Conservation (phyloP, 2,888 invertebrate species). For the Sclerodermus sp. region DNA sequence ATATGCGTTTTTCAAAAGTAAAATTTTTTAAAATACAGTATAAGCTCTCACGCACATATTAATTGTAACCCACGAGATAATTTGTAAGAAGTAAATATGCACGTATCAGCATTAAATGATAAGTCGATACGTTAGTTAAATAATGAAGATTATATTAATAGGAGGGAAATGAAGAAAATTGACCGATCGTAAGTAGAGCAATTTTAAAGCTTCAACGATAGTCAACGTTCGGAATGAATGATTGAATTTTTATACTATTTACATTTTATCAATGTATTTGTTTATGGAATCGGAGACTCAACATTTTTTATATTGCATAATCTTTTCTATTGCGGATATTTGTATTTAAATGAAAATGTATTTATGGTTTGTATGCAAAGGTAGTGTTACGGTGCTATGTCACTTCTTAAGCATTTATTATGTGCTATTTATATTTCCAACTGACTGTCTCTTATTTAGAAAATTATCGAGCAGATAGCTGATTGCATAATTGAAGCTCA, state of each 20-base stretch:
- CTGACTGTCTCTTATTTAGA: no score
- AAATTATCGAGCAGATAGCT: no score
- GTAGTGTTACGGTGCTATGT: no score
- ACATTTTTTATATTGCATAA: constrained; percentile 29
- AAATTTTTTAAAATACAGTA: constrained; percentile 23
- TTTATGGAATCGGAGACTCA: constrained; percentile 11
- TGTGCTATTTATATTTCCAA: no score
- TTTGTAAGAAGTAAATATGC: not conserved
- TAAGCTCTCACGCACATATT: constrained; percentile 27
- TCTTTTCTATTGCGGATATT: constrained; percentile 22
- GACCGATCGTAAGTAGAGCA: not conserved
- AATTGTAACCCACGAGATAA: constrained; percentile 1
- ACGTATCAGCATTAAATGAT: constrained; percentile 15
- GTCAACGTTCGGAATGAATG: not conserved
- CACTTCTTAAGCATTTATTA: no score
- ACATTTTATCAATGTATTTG: no score
- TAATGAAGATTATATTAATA: constrained; percentile 2
- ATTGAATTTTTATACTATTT: not conserved
- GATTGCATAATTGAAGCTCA: no score
- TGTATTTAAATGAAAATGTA: constrained; percentile 4
- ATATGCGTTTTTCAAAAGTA: constrained; percentile 23
- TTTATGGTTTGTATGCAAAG: not conserved
- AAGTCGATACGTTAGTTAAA: constrained; percentile 18
- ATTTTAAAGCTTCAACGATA: not conserved
- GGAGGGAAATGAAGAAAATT: not conserved